Evolutionary conservation across 2,113 vertebrate genomes (phyloP), one percentile per base, ranked within the genome.

Genomic region (Xiphophorus hellerii): DNA sequence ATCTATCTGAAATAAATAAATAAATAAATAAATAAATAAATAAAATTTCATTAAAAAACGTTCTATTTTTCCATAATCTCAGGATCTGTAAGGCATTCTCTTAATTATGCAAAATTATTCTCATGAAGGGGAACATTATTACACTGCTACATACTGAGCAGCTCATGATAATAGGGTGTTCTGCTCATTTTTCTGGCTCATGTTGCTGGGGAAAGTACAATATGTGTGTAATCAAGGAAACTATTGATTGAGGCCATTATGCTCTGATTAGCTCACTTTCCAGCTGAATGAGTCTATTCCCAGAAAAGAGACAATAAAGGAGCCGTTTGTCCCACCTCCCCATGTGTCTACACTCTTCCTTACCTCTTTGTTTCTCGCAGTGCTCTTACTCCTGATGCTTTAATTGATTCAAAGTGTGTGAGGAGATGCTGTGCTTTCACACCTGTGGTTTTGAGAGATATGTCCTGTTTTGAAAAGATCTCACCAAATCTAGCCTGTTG

Each of bases 401-500:
- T 84, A 27, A 82, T 82, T 31, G 51, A 58, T 63, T 2, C 33
- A 62, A 62, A 12, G 33, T 73, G 73, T 85, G 70, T 67, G 69
- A 76, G 66, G 58, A 74, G 74, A 58, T 5, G 67, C 76, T 63
- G 37, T 67, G 61, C 62, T 48, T 51, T 91, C 79, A 83, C 92
- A 95, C 92, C 93, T 94, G 93, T 69, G 63, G 75, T 83, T 51
- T 72, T 77, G 83, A 84, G 78, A 82, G 84, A 91, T 64, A 87
- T 78, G 88, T 94, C 76, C 93, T 93, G 92, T 94, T 92, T 92
- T 89, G 88, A 92, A 87, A 90, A 86, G 68, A 77, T 67, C 69
- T 89, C 70, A n/a, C 69, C 71, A 72, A 77, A 81, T 35, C 73
- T 68, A 60, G 51, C 62, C 68, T 25, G 22, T 27, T 61, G n/a